These are phyloP conservation scores for Idaea dimidiata DNA, from an alignment of 2,888 invertebrate species.

Conservation along the genomic window DNA sequence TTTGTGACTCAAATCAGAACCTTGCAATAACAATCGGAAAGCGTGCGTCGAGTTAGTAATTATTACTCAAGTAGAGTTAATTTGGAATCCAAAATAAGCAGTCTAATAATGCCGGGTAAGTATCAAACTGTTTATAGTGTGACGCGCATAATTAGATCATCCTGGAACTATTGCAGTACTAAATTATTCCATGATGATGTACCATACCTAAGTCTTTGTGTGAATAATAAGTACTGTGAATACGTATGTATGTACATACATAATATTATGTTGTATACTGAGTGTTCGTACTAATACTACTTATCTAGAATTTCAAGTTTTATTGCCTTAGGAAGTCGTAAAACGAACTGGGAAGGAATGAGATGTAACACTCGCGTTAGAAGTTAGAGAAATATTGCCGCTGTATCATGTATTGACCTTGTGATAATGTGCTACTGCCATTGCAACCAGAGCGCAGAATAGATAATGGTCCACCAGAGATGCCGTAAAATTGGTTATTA, in stretches of 20 bases:
- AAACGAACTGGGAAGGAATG: constrained; percentile 10
- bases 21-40: not conserved
- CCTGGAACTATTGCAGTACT: constrained; percentile 24
- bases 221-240: not conserved
- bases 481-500: too few relatives aligned
- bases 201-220: not conserved
- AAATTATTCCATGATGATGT: constrained; percentile 20
- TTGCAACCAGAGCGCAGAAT: not conserved
- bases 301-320: constrained; percentile 3
- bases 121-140: constrained; percentile 20
- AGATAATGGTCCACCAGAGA: constrained; percentile 11
- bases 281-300: not conserved
- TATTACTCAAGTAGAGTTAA: constrained; percentile 2
- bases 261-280: too few relatives aligned
- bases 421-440: not conserved
- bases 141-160: constrained; percentile 32
- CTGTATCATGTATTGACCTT: constrained; percentile 9
- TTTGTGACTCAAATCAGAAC: not conserved
- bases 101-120: not conserved
- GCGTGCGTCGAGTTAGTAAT: not conserved
- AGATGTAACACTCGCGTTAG: constrained; percentile 5
- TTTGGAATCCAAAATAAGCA: not conserved
- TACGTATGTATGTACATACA: not conserved
- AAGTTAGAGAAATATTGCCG: constrained; percentile 6
- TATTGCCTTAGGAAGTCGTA: constrained; percentile 18